Evolutionary conservation across 2,797 vertebrate genomes (phyloP), one percentile per base, ranked within the genome.

Genomic region (Buceros bicornis): DNA sequence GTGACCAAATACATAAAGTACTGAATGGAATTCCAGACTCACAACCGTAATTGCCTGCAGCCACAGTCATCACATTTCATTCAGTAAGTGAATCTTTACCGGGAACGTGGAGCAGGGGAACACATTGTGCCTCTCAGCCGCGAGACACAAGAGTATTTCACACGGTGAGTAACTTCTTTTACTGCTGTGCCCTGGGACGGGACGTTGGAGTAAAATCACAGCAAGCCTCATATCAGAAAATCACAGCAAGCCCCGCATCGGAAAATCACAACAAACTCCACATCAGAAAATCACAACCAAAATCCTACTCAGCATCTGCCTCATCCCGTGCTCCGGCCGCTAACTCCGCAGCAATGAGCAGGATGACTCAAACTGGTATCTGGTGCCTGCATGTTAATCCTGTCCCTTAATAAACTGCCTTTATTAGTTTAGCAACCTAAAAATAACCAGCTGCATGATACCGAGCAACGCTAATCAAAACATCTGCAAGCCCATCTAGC

Each of bases 401-500:
- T 28, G 22, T 70, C 71, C 61, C 85, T 90, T 92, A 67, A 82
- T 84, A 79, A 96, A 89, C 29, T 66, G 64, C 53, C 91, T 69
- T 72, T 83, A 90, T 94, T 95, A 70, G 74, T 95, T 93, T 88
- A 58, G 79, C 70, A 40, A 42, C 71, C 91, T 95, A 95, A 96
- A 96, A 94, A 97, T 95, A 97, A 87, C 86, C 28, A 73, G 60
- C 72, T 82, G 95, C 88, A 60, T 84, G 89, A 87, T 96, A 93
- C 89, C 92, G 93, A 90, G 92, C 96, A 94, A 89, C 43, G 72
- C 89, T 93, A 98, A 97, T 93, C 93, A 93, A 97, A 98, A 97
- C 97, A 98, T 97, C 97, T 93, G 47, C 93, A 89, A 91, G 91
- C 95, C 96, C 89, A 95, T 96, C 96, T 94, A 95, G 96, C 95